Evolutionary conservation across 2,888 invertebrate genomes (phyloP).

Genomic region (Drosophila robusta): DNA sequence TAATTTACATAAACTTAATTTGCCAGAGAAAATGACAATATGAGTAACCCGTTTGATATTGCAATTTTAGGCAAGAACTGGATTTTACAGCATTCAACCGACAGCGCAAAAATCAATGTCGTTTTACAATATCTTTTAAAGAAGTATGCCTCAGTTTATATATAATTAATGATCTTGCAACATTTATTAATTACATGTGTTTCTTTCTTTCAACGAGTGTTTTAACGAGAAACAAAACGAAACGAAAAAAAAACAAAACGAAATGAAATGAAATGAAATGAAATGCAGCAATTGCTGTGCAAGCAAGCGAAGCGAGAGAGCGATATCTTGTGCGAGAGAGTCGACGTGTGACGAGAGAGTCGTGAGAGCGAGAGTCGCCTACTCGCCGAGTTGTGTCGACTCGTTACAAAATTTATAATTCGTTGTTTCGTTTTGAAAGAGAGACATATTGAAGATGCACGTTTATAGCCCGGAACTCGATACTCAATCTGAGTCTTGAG

Average conservation of each 20-base stretch:
- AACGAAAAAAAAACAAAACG: conserved; percentile 30
- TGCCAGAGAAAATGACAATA: conserved; percentile 72
- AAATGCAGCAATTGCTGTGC: conserved; percentile 18
- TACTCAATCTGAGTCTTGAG: conserved; percentile 17
- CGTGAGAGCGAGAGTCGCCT: conserved; percentile 17
- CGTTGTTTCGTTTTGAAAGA: conserved; percentile 56
- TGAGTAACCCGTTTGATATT: conserved; percentile 85
- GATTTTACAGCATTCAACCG: conserved; percentile 96
- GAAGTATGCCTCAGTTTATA: conserved; percentile 88
- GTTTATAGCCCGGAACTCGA: conserved; percentile 26
- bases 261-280: conserved; percentile 30
- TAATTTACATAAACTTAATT: conserved; percentile 41
- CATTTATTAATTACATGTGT: conserved; percentile 73
- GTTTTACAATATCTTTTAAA: conserved; percentile 95
- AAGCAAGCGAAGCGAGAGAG: conserved; percentile 38
- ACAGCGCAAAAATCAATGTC: conserved; percentile 93
- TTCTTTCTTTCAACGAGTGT: conserved; percentile 77
- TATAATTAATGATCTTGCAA: conserved; percentile 71
- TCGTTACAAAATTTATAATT: conserved; percentile 21
- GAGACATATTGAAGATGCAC: conserved; percentile 21
- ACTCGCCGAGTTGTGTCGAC: conserved; percentile 11
- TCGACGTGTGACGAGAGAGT: conserved; percentile 31
- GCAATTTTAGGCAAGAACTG: conserved; percentile 93
- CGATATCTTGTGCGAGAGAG: conserved; percentile 32
- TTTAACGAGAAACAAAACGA: conserved; percentile 47